Evolutionary conservation across 2,797 vertebrate species (phyloP), one percentile per base, ranked within the genome.

Genomic region (Sciurus carolinensis): DNA sequence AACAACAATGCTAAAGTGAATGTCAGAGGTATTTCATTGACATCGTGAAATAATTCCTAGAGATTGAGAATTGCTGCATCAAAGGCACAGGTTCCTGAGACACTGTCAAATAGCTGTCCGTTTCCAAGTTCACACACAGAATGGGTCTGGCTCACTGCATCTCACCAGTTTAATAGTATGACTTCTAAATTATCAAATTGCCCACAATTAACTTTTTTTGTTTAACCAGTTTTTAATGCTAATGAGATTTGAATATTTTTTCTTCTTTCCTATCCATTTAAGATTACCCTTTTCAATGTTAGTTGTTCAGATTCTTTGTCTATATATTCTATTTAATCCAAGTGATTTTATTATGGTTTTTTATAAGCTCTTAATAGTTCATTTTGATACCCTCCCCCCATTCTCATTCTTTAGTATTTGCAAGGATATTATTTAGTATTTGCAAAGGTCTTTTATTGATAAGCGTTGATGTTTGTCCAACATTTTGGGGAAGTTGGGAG

Each of bases 41-140:
- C 71, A 44, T 89, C 86, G 12, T 50, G 76, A 95, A 67, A 66
- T 81, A 39, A 67, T 93, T 94, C 81, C 76, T 87, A 59, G 92
- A 93, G 75, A 28, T 67, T 91, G 22, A 90, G 33, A 77, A 44
- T 87, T 80, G 10, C 66, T 80, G 39, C 59, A 52, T 91, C 44
- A 80, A 72, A 89, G 73, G 75, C 50, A 47, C 39, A 79, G 87
- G 26, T 85, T 93, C 44, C 47, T 85, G 87, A 87, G 86, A 93
- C 39, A 54, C 80, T 97, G 96, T 50, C 85, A 93, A 91, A 50
- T 8, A 76, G 59, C 15, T 39, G 94, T 95, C 64, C n/a, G 52
- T 44, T 62, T 89, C 54, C 42, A 77, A 97, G 77, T 82, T 84
- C 42, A 85, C 3, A 69, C 54, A 39, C 28, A 76, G n/a, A 66